Base-by-base conservation (phyloP, 2,888 invertebrate genomes). In the Dioctria linearis region DNA sequence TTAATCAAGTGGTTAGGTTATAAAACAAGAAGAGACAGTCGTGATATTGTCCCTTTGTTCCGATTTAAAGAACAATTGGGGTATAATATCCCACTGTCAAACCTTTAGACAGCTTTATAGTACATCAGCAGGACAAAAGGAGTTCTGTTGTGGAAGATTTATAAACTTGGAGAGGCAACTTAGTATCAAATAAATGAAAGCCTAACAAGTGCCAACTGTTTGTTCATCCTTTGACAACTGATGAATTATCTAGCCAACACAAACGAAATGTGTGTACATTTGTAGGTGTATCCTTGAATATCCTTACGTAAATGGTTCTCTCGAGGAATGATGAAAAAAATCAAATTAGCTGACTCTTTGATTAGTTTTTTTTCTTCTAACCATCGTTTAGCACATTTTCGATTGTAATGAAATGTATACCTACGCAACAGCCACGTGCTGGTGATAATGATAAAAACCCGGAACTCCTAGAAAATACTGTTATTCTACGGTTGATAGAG, bases 11-110 rank as follows among this genome's bases (percentile, higher is more conserved):
- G 61, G 61, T 54, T 25, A 61, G 61, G 61, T 39, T 61, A 61
- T 61, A 61, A 61, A 61, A 61, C 61, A 61, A n/a, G 37, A 25
- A 4, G n/a, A 61, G 39, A 39, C 39, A 25, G 39, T 61, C 61
- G n/a, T 61, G 61, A 61, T 61, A 61, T 61, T 61, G 61, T 39
- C 25, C 61, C 61, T 61, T 61, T 61, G 61, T 61, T 61, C 25
- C 3, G 39, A 61, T 39, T 61, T 25, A 61, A 39, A 61, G 39
- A 61, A 61, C 61, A 61, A 61, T 61, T 61, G 61, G 61, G 25
- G 61, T 61, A 25, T 61, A 61, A 61, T 61, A 61, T 61, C 61
- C 61, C 61, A 2, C 61, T 61, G 61, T 61, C 61, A 61, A 11
- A 3, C 39, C 61, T 39, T 61, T 61, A 25, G 25, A 39, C 37